Base-by-base conservation (phyloP, 2,888 invertebrate species). In the Melanostoma scalare region DNA sequence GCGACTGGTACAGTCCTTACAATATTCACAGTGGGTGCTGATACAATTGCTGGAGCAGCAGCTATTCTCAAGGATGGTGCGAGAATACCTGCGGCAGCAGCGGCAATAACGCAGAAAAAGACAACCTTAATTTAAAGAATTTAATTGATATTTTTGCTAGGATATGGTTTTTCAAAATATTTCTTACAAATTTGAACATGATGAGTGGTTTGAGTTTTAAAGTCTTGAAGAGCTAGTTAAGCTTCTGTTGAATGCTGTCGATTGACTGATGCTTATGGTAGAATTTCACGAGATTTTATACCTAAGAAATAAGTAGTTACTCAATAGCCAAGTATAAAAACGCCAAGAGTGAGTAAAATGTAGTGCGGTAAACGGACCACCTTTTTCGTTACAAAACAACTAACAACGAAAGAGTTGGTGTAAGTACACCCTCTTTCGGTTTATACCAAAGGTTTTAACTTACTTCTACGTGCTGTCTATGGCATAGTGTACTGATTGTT, bases 121-220 rank as follows among this genome's bases (percentile, higher is more conserved):
- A 60, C 42, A 3, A 81, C 42, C 77, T 81, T 1, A 55, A 38
- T 0, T 0, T 4, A 8, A 52, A 35, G 2, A 30, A 48, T 5
- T n/a, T 52, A 9, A n/a, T 50, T 10, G 44, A 10, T 33, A 42
- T 46, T 6, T 9, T 30, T 44, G 0, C 20, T 20, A 20, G 20
- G 1, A 20, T 1, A 20, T 6, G 20, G 1, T 33, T 10, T 10
- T 46, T 4, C 6, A 6, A 9, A 44, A 33, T 33, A 30, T 8
- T 0, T 4, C 67, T 75, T 81, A 81, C 77, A 50, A 67, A 69
- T 61, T 72, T 81, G 55, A 81, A 77, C 81, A 81, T 77, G 9
- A 33, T 75, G 61, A 31, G 46, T 42, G 31, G 5, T 46, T 6
- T 38, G 2, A 8, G 61, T 8, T 9, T 56, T 50, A 3, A 48